Evolutionary conservation across 64 coral and sea anemone genomes (phyloP), one percentile per base, ranked within the genome.

Genomic region (Anthopleura sola): DNA sequence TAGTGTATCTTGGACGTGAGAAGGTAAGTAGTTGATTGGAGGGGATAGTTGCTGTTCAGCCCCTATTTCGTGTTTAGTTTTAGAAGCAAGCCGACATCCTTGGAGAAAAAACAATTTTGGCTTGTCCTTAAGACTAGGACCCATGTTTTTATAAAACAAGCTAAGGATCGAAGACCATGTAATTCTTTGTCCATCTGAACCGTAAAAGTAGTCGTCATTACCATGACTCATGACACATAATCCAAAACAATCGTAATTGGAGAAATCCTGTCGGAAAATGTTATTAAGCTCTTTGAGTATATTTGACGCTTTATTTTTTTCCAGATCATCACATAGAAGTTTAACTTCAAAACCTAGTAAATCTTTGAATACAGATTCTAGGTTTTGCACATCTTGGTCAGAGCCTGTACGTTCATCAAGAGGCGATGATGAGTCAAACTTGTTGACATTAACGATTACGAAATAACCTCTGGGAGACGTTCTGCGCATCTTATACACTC

Each of bases 151-250:
- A 53, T 34, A 82, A 62, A 95, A 95, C 60, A 85, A 75, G 19
- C 75, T 29, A 32, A 34, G 37, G 8, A 95, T 48, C 0, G 66
- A 20, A 10, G 62, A 39, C 20, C 88, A 78, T 10, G 14, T 39
- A 24, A 91, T 81, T 15, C 18, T 53, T 16, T 60, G 29, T 5
- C 86, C 86, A 62, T 95, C 93, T 14, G 56, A 55, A 1, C 84
- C 86, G 10, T 75, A 56, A 80, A 95, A 81, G 14, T 31, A 11
- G 0, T 85, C 82, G 6, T 88, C 86, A n/a, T 82, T 29, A 10
- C 93, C 93, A 66, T 95, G 93, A 49, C 93, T 95, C 93, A 95
- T 95, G 9, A 95, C 75, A 29, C 89, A 95, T 23, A 95, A 75
- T 19, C 88, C 93, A 91, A 95, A 95, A 7, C 89, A 87, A 23